Evolutionary conservation across 2,888 invertebrate genomes (phyloP), one percentile per base, ranked within the genome.

Genomic region (Aproaerema taeniolella): DNA sequence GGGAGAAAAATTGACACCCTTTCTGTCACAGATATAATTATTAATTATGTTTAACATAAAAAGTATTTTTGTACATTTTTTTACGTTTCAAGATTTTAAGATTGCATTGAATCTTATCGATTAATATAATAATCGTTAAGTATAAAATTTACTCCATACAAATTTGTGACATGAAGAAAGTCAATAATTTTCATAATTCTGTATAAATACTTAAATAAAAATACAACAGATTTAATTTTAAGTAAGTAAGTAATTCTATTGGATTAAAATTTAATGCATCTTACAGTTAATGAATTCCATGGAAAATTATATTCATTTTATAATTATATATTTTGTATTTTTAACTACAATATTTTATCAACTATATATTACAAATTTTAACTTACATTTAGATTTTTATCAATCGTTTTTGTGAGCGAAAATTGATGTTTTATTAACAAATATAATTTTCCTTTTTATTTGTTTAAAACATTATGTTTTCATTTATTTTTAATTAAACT

Each of bases 331-430:
- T 78, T 80, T 85, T 83, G 74, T 82, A 81, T 85, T 82, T 72
- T 81, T 81, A 82, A 81, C 85, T 86, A 85, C 72, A 80, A 68
- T 79, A 78, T 68, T 82, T n/a, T 83, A 85, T 78, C 63, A 83
- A 81, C 85, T 86, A 86, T 86, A 86, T 86, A 85, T 83, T 85
- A 85, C 85, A 86, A 79, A 74, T 69, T 76, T 80, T 77, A 80
- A 79, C 83, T 82, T 83, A 83, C 52, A 73, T 55, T 75, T 80
- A 78, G 58, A 63, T 60, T 74, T 72, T 61, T 78, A 79, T 85
- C 86, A 85, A 85, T 85, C 68, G 85, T 78, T 75, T 62, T 66
- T 58, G 61, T 55, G 58, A 53, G 61, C 47, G 63, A 67, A 58
- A 67, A 71, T 73, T 70, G 69, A 59, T 71, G 65, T 52, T 66